Percentiles rank a stretch among this genome's conserved stretches.
Conservation (phyloP, 2,113 vertebrate genomes). For the Cathartes aura region DNA sequence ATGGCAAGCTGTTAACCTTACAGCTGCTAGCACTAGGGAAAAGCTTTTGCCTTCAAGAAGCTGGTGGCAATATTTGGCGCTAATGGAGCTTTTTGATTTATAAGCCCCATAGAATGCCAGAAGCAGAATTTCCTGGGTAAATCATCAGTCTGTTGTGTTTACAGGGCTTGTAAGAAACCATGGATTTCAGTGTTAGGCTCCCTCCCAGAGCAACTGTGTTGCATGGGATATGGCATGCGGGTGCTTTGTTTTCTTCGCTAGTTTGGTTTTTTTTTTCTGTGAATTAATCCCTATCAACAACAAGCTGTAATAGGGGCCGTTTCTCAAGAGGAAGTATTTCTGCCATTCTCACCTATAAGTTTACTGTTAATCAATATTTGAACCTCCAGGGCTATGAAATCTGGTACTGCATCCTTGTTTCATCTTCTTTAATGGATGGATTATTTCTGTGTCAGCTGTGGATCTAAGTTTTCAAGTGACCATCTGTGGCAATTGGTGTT, state of each 20-base stretch:
- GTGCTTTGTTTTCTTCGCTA: neutral
- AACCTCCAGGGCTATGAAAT: neutral
- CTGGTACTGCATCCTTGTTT: conserved; percentile 6
- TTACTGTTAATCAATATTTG: conserved; percentile 47
- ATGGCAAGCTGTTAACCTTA: neutral
- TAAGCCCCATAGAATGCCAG: neutral
- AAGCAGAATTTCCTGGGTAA: conserved; percentile 7
- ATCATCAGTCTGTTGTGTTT: neutral
- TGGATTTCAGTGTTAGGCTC: neutral
- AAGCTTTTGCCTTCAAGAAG: neutral
- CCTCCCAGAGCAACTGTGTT: neutral
- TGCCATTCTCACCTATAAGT: neutral
- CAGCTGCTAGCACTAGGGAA: rapidly evolving
- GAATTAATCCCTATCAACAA: conserved; percentile 19
- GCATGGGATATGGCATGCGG: neutral
- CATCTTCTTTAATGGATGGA: conserved; percentile 8
- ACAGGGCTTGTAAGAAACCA: neutral
- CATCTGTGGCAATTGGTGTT: neutral
- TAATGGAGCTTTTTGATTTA: conserved; percentile 22
- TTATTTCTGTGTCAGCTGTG: conserved; percentile 12
- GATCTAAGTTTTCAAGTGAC: conserved; percentile 24
- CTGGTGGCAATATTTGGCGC: neutral
- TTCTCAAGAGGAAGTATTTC: conserved; percentile 11
- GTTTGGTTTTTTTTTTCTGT: neutral
- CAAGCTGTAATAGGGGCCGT: neutral